Percentiles rank a stretch among this genome's conserved stretches.
Conservation (phyloP, 2,888 invertebrate species). For the Ashinkailepas kermadecensis region DNA sequence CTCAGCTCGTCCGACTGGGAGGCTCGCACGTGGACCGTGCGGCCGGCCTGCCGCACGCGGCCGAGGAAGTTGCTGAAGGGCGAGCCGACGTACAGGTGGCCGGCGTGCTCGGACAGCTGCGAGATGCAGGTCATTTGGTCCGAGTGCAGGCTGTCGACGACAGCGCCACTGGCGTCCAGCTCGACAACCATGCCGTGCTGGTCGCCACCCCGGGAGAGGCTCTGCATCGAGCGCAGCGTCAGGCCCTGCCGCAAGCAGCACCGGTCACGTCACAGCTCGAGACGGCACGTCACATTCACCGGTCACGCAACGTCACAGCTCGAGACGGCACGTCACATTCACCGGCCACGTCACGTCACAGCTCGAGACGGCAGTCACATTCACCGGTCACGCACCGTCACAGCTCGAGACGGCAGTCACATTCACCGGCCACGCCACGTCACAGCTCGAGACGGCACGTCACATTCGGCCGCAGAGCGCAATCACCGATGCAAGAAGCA, state of each 20-base stretch:
- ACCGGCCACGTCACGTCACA: not conserved
- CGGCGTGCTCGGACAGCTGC: not conserved
- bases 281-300: too few relatives aligned
- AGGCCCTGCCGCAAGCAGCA: not conserved
- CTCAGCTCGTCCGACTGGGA: not conserved
- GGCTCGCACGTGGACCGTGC: not conserved
- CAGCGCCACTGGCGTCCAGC: not conserved
- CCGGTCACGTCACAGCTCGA: not conserved
- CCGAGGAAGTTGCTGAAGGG: slow-evolving; percentile 60
- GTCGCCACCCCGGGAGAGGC: not conserved
- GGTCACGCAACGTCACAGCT: not conserved
- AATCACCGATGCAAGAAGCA: too few relatives aligned
- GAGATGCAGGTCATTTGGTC: not conserved
- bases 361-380: too few relatives aligned
- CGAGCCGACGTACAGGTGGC: slow-evolving; percentile 56
- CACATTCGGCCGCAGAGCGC: too few relatives aligned
- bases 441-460: too few relatives aligned
- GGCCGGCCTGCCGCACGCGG: slow-evolving; percentile 43
- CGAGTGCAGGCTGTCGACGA: not conserved
- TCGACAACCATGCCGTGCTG: not conserved
- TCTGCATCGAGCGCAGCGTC: not conserved
- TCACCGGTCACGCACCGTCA: not conserved
- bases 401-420: too few relatives aligned
- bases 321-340: too few relatives aligned
- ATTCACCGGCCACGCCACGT: not conserved